phyloP scores from a whole-genome alignment of 2,888 invertebrate genomes.

The Ellobium chinense region DNA sequence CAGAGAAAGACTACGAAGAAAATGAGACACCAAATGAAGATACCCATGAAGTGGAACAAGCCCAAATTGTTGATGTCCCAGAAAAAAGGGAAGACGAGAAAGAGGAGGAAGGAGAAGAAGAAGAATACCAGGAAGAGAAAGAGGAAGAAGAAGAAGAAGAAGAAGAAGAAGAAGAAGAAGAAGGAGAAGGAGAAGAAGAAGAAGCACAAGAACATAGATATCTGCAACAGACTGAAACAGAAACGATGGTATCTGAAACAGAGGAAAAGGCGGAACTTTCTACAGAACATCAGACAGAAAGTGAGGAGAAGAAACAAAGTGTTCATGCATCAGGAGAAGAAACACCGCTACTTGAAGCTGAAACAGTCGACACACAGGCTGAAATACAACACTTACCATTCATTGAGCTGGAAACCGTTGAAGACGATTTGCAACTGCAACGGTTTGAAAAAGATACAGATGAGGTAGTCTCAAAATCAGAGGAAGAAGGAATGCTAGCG shows the following conservation, averaged over 20 bases:
- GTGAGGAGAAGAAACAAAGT: neutral
- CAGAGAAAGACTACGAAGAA: too few relatives aligned
- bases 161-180: conserved; percentile 26
- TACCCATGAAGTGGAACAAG: too few relatives aligned
- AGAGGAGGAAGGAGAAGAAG: neutral
- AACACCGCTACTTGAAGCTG: too few relatives aligned
- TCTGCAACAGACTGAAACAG: neutral
- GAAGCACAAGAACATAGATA: neutral
- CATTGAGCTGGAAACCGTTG: too few relatives aligned
- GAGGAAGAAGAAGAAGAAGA: conserved; percentile 14
- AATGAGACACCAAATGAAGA: too few relatives aligned
- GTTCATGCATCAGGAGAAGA: too few relatives aligned
- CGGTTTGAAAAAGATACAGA: neutral
- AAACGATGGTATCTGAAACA: neutral
- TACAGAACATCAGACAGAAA: neutral
- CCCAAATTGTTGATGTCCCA: too few relatives aligned
- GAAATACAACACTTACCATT: too few relatives aligned
- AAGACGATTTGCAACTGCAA: neutral
- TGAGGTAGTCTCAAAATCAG: neutral
- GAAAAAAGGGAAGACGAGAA: too few relatives aligned
- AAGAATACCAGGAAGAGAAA: neutral
- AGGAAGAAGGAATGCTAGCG: neutral
- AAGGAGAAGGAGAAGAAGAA: conserved; percentile 4
- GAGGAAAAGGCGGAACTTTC: neutral
- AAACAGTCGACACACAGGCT: too few relatives aligned